Evolutionary conservation across 2,113 vertebrate genomes (phyloP).

Genomic region (Calyptommatus sinebrachiatus): DNA sequence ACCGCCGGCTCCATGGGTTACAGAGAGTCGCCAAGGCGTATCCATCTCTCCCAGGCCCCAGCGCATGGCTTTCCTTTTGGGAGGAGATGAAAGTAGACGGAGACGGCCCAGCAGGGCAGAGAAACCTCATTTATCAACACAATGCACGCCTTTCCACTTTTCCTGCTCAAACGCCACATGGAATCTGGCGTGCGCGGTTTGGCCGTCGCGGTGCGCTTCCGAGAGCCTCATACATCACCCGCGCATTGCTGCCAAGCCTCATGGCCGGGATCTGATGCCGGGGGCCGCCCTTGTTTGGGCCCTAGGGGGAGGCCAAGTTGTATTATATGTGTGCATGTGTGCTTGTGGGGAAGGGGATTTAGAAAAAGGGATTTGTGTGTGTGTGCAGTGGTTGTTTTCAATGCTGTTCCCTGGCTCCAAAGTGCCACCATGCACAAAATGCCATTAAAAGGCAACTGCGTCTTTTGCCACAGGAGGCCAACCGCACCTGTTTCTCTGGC

Average conservation of each 20-base stretch:
- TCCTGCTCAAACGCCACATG: slow-evolving; percentile 51
- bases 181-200: slow-evolving; percentile 32
- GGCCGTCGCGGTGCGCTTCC: slow-evolving; percentile 44
- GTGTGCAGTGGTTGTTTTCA: too few species aligned
- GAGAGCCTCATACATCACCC: slow-evolving; percentile 59
- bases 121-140: slow-evolving; percentile 66
- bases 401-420: background rate
- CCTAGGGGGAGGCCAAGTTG: background rate
- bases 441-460: background rate
- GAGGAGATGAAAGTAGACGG: slow-evolving; percentile 67
- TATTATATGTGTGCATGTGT: too few species aligned
- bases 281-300: background rate
- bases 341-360: too few species aligned
- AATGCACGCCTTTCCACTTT: slow-evolving; percentile 57
- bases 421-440: background rate
- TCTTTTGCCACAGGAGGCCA: background rate
- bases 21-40: slow-evolving; percentile 14
- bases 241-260: slow-evolving; percentile 47
- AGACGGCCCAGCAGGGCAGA: slow-evolving; percentile 59
- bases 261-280: slow-evolving; percentile 17
- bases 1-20: background rate
- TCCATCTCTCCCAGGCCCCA: slow-evolving; percentile 42
- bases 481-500: background rate
- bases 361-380: too few species aligned
- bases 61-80: slow-evolving; percentile 35